These are phyloP conservation scores for Ibidorhyncha struthersii DNA, from an alignment of 2,113 vertebrate genomes.

Conservation along the genomic window DNA sequence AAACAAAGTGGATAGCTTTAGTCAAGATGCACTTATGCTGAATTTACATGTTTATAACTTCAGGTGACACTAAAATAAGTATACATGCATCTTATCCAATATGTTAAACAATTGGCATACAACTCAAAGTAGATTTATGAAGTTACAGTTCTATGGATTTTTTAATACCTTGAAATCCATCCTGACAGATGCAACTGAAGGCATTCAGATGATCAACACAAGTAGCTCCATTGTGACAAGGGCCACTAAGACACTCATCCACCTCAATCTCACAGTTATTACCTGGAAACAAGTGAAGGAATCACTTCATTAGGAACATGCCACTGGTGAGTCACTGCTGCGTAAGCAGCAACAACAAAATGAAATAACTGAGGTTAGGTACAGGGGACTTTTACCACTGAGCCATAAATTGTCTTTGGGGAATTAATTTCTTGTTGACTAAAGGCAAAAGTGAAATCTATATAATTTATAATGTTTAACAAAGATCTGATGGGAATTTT, in stretches of 20 bases:
- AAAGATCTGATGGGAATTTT: background rate
- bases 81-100: background rate
- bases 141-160: background rate
- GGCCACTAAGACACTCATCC: conserved; percentile 79
- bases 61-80: background rate
- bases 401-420: background rate
- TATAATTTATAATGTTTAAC: background rate
- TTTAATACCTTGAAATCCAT: conserved; percentile 78
- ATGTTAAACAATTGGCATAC: background rate
- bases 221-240: conserved; percentile 74
- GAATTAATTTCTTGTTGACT: background rate
- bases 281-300: conserved; percentile 70
- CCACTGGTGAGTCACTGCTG: background rate
- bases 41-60: background rate
- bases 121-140: background rate
- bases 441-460: background rate
- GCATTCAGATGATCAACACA: conserved; percentile 78
- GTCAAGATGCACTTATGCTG: background rate
- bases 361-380: background rate
- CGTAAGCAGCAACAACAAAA: background rate
- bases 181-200: conserved; percentile 77
- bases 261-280: conserved; percentile 81
- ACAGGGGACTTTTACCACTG: background rate
- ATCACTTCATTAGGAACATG: conserved; percentile 37
- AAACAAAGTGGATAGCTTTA: background rate